Base-by-base conservation (phyloP, 2,888 invertebrate genomes). In the Capitulum mitella region DNA sequence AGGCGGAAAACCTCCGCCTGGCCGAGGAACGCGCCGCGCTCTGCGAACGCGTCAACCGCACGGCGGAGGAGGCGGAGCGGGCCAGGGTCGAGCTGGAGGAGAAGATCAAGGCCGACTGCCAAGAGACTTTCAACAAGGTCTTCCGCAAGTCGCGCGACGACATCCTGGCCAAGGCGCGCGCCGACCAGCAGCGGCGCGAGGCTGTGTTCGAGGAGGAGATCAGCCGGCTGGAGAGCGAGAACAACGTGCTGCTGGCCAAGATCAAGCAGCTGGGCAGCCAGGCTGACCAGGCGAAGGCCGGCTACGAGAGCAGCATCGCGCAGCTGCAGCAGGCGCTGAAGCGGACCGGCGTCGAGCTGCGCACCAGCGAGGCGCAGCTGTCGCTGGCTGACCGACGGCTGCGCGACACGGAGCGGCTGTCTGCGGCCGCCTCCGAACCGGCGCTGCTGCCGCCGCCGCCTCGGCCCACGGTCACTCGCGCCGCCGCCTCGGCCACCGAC, bases 321-420 rank as follows among this genome's bases (percentile, higher is more conserved):
- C 58, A 77, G 79, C n/a, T 14, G 61, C 37, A 77, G 58, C 43
- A 58, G 58, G 34, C 32, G 51, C 54, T 79, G 32, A 54, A 54
- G 79, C 32, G 61, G 22, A 19, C 61, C 10, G 6, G 14, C n/a
- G 54, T 64, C 32, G 79, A 79, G 46, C 32, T 37, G n/a, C 48
- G 76, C 40, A 48, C 46, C 16, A 43, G 29, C 46, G 64, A 46
- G 14, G 51, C 78, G 29, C 61, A 75, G 78, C 51, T 78, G 40
- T n/a, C 79, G 61, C 46, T 54, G 40, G 79, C 79, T 8, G 58
- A 43, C 61, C 77, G 61, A 14, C n/a, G 34, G 58, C 61, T 77
- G 12, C 76, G 79, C n/a, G 40, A 58, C 37, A 29, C 14, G 77
- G 61, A 77, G n/a, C 40, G 79, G 10, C 29, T 26, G n/a, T n/a